Base-by-base conservation (phyloP, 2,113 vertebrate genomes). In the Pluvianellus socialis region DNA sequence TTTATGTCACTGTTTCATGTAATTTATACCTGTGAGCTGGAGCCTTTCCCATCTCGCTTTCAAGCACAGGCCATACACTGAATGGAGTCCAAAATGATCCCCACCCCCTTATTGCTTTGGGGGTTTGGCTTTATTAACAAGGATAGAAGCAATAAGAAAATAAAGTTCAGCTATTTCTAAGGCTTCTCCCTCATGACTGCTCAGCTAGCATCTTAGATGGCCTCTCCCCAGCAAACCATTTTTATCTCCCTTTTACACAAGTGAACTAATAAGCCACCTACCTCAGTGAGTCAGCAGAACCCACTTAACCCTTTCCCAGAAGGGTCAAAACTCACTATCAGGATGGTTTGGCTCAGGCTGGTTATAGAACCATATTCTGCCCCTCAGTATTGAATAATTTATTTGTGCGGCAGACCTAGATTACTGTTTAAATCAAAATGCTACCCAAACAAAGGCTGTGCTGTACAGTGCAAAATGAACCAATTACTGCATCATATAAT, bases 1-100 rank as follows among this genome's bases (percentile, higher is more conserved):
- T 97, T 97, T 97, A 95, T 97, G 97, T 97, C 96, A 97, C 93
- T 94, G 91, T 96, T 97, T 96, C 96, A 90, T 94, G 91, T 97
- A 97, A 97, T 97, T 97, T 97, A 97, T 96, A 96, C 94, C 95
- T 77, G 95, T 90, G 95, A 97, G 95, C 95, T 96, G 89, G 55
- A 96, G 93, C 87, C 95, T 95, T 97, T 97, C 97, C 93, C 93
- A 91, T 90, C 71, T 92, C 28, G 35, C 96, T 95, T 95, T 96
- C 91, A 94, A 88, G 82, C 84, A 62, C 94, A 63, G 89, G 79
- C 89, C 55, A 5, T 90, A 90, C 27, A 86, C 87, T 80, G 91
- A 93, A 76, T 21, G 52, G 85, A 96, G 91, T 79, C 89, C 89
- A 88, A 95, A 95, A 96, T 83, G 74, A 92, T 94, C 91, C 95